Evolutionary conservation across 1,140 invertebrate genomes (phyloP), one percentile per base, ranked within the genome.

Genomic region (Plutomurus gul): DNA sequence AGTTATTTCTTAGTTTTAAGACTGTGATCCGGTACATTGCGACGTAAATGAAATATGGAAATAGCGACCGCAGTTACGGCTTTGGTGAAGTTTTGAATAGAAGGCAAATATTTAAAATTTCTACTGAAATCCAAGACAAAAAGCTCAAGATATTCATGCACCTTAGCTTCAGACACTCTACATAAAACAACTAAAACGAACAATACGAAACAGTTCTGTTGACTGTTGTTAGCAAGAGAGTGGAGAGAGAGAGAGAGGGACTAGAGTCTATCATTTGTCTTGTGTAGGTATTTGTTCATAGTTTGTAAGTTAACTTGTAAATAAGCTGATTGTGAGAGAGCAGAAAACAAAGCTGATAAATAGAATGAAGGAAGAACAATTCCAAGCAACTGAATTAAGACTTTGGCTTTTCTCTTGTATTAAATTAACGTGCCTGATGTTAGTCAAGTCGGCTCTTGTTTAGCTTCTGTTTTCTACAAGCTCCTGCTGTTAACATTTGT

Each of bases 381-480:
- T 65, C 56, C 56, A 65, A 65, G 56, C 56, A 65, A 65, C 56
- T 65, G 56, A 65, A 65, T 65, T 65, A 65, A 65, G 56, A 65
- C 56, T 65, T 65, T 65, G 51, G 56, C 56, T 27, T 65, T 65
- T 65, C 56, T 65, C 56, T 65, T 36, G 30, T 65, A 65, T 27
- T 65, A 65, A 65, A 65, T 65, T 65, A 65, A 65, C 56, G 56
- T 65, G 56, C 27, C 56, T 65, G 56, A 65, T 65, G 56, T 65
- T 65, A 36, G 56, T 65, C 56, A 65, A 65, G 56, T 65, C 56
- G 56, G 56, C 56, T 65, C 56, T 65, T 65, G 56, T 65, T 65
- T 65, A 18, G 56, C 56, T 27, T 65, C 56, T 65, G 56, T 65
- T 33, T 65, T 65, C 56, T 65, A 65, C 56, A 65, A 65, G 56